These are phyloP conservation scores for Verasper variegatus DNA, from an alignment of 2,113 vertebrate genomes.

Conservation along the genomic window DNA sequence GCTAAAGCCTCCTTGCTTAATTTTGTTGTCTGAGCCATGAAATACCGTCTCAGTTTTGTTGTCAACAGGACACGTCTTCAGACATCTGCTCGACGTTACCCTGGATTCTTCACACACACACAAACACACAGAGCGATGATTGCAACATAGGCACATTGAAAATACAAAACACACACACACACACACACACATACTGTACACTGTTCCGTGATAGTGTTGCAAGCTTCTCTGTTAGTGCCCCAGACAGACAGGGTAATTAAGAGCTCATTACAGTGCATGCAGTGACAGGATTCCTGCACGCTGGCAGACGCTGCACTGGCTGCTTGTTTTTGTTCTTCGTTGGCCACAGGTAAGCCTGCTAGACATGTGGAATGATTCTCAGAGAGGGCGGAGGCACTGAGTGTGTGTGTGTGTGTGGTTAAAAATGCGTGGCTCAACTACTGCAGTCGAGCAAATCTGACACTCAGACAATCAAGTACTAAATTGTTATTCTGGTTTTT, in stretches of 20 bases:
- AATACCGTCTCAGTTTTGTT: slow-evolving; percentile 69
- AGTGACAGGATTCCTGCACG: slow-evolving; percentile 77
- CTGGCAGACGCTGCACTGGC: slow-evolving; percentile 72
- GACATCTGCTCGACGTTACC: slow-evolving; percentile 60
- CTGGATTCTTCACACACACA: slow-evolving; percentile 43
- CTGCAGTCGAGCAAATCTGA: slow-evolving; percentile 78
- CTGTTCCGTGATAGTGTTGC: slow-evolving; percentile 67
- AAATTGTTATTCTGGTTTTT: slow-evolving; percentile 78
- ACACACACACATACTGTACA: slow-evolving; percentile 38
- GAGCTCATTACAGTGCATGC: slow-evolving; percentile 82
- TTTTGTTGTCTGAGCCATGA: slow-evolving; percentile 68
- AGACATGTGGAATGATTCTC: slow-evolving; percentile 78
- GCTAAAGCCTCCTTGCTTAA: slow-evolving; percentile 73
- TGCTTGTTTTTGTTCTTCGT: slow-evolving; percentile 77
- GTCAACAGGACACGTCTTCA: slow-evolving; percentile 66
- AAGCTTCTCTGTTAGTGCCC: slow-evolving; percentile 59
- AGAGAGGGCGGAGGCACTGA: slow-evolving; percentile 55
- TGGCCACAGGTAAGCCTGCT: slow-evolving; percentile 78
- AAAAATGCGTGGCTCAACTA: slow-evolving; percentile 63
- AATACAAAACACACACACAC: slow-evolving; percentile 55
- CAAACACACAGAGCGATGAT: slow-evolving; percentile 36
- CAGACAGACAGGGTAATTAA: slow-evolving; percentile 84
- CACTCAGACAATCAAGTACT: slow-evolving; percentile 67
- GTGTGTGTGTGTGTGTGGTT: slow-evolving; percentile 43
- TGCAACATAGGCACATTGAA: slow-evolving; percentile 53